Evolutionary conservation across 1,140 invertebrate species (phyloP), one percentile per base, ranked within the genome.

Genomic region (Steinernema feltiae): DNA sequence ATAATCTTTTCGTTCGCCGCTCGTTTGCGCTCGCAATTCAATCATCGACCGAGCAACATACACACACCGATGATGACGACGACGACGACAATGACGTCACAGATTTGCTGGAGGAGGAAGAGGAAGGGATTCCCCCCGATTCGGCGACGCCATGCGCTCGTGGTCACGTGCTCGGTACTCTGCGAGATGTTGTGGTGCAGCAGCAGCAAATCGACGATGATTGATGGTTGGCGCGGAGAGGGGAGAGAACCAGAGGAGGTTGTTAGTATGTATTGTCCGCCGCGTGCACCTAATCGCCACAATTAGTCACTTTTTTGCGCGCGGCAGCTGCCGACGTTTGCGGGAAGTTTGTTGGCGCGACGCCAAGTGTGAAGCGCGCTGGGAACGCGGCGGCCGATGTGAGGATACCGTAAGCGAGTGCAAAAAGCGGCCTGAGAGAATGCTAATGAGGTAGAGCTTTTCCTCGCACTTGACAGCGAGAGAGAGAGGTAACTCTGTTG

Each of bases 1-100:
- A 63, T 63, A 63, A 63, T 63, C 53, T 63, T 27, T 63, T 63
- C 53, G 53, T 17, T 17, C 53, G 12, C 12, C 53, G 53, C 53
- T 63, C 53, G 53, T 63, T 63, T 63, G 53, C 53, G 53, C 53
- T 63, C 53, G 12, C 53, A 63, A 63, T 63, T 63, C 12, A 63
- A 63, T 63, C 53, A 63, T 63, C 53, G 53, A 27, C 53, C 53
- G 24, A 27, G 41, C 41, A 63, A 63, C 24, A 17, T 27, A 63
- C 53, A 63, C 24, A 63, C 53, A 63, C 53, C 15, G 15, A 63
- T 7, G 15, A 63, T 27, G 24, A 63, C 53, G 53, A 18, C 7
- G 35, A 41, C 18, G 35, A 41, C 35, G 35, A 7, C 35, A 41
- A 18, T 41, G 7, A 41, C 18, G 35, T 41, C 7, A 18, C 12